Evolutionary conservation across 92 coral and sea anemone genomes (phyloP).

Genomic region (Epizoanthus rinbou): DNA sequence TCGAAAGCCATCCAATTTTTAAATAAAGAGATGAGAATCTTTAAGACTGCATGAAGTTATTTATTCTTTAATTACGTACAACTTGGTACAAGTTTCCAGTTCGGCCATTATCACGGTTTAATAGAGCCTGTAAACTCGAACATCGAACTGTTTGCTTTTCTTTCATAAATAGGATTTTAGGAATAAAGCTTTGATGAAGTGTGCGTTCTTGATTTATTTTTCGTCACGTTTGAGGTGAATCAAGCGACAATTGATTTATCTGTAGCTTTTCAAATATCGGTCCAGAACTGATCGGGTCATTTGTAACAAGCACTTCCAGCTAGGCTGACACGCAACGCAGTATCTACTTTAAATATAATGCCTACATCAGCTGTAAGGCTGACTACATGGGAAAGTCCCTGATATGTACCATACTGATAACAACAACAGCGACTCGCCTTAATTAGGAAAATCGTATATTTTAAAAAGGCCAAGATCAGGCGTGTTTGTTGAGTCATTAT

Average conservation of each 20-base stretch:
- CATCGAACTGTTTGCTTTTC: neutral
- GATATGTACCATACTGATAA: neutral
- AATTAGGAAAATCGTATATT: neutral
- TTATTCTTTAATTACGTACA: neutral
- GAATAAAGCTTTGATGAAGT: too few relatives aligned
- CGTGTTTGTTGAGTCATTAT: neutral
- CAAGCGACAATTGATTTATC: too few relatives aligned
- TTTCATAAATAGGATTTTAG: too few relatives aligned
- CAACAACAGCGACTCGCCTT: neutral
- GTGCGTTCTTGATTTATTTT: too few relatives aligned
- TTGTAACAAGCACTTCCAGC: neutral
- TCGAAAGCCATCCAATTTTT: neutral
- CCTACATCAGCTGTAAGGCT: neutral
- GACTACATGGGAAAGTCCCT: neutral
- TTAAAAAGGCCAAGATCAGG: neutral
- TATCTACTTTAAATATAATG: neutral
- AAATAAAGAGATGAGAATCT: conserved; percentile 13
- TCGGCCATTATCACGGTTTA: too few relatives aligned
- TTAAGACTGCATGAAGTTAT: neutral
- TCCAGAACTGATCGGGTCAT: neutral
- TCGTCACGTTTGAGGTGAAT: too few relatives aligned
- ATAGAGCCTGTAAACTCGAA: neutral
- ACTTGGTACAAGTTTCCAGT: neutral
- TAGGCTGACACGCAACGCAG: neutral
- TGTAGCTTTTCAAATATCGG: neutral